These are phyloP conservation scores for Ceriagrion tenellum DNA, from an alignment of 2,888 invertebrate genomes.

Conservation along the genomic window DNA sequence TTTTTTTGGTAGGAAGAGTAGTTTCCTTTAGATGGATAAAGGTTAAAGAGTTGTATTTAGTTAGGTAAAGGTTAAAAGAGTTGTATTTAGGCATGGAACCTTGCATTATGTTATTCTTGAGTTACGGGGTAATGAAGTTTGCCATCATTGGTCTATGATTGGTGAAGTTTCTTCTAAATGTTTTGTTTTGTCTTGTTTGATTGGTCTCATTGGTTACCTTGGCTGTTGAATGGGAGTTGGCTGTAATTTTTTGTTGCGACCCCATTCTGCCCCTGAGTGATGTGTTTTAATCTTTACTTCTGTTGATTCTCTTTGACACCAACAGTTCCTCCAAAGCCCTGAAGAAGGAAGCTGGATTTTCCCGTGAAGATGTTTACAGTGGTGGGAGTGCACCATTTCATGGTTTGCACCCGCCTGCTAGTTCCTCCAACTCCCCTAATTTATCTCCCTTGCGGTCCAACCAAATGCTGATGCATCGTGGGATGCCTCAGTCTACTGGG, in stretches of 20 bases:
- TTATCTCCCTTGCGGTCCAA: slow-evolving; percentile 46
- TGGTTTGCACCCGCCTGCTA: slow-evolving; percentile 49
- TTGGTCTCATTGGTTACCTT: neutral
- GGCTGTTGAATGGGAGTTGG: neutral
- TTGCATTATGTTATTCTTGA: too few relatives aligned
- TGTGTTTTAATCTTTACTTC: neutral
- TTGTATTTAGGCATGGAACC: neutral
- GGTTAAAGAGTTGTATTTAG: too few relatives aligned
- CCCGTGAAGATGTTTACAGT: slow-evolving; percentile 76
- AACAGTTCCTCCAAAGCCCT: slow-evolving; percentile 81
- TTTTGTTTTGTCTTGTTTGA: too few relatives aligned
- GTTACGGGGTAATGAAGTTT: neutral
- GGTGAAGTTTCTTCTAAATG: neutral
- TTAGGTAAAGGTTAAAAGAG: too few relatives aligned
- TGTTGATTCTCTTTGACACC: neutral
- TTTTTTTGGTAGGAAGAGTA: too few relatives aligned
- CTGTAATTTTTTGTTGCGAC: neutral
- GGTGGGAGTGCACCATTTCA: slow-evolving; percentile 42
- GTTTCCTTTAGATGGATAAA: too few relatives aligned
- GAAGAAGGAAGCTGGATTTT: slow-evolving; percentile 82
- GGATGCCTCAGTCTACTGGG: slow-evolving; percentile 18
- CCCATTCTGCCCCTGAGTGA: neutral
- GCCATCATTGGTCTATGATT: neutral
- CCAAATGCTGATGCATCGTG: neutral
- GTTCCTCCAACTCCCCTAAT: slow-evolving; percentile 49